A percentile compares a stretch with the other conserved stretches of the same genome.
Conservation (phyloP, 2,113 vertebrate genomes). For the Psittacula cyanocephala region DNA sequence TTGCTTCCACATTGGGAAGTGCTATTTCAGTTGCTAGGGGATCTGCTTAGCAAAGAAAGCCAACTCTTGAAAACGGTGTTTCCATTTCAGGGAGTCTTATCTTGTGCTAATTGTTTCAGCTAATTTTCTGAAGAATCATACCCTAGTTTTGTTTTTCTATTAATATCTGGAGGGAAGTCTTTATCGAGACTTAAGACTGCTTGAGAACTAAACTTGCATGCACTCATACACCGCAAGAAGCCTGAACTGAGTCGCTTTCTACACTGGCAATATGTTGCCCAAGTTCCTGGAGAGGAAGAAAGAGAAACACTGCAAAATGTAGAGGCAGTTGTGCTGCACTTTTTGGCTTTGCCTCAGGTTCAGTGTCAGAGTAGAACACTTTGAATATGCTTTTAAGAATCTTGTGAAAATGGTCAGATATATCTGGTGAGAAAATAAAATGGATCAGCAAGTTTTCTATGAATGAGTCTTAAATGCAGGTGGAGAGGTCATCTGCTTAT, state of each 20-base stretch:
- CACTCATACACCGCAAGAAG: not conserved
- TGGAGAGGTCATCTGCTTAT: not conserved
- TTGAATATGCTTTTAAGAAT: not conserved
- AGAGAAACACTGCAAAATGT: not conserved
- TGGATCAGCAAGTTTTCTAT: not conserved
- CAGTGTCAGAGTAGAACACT: not conserved
- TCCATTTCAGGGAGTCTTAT: not conserved
- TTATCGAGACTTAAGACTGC: not conserved
- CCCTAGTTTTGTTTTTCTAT: not conserved
- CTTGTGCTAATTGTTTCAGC: not conserved
- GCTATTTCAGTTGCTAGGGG: constrained; percentile 17
- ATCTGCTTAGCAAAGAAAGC: not conserved
- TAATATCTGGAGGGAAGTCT: not conserved
- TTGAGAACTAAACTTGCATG: not conserved
- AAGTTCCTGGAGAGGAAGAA: not conserved
- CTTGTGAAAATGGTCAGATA: not conserved
- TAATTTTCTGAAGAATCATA: not conserved
- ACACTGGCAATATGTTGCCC: not conserved
- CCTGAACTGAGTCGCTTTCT: not conserved
- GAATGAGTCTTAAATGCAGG: not conserved
- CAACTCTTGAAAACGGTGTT: not conserved
- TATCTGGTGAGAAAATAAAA: not conserved
- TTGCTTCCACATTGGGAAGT: not conserved
- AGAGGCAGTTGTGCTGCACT: not conserved
- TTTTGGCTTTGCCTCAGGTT: not conserved